Evolutionary conservation across 2,797 vertebrate genomes (phyloP), one percentile per base, ranked within the genome.

Genomic region (Apodemus agrarius): DNA sequence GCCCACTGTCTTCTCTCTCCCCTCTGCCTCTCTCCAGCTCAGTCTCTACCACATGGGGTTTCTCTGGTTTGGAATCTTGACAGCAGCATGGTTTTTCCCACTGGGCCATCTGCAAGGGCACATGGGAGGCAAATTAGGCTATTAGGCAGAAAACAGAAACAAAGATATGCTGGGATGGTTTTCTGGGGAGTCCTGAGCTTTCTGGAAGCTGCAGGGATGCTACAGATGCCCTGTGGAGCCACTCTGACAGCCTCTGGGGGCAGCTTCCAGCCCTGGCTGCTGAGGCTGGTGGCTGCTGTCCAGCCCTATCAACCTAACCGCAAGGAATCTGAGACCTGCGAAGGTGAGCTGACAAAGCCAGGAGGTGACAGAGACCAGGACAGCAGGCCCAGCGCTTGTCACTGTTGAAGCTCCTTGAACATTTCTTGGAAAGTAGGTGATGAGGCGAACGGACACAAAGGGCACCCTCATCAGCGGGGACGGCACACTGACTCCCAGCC

Each of bases 101-200:
- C 97, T 14, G 87, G 67, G 74, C 97, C 97, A 98, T 98, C 97
- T 98, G 95, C 92, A 94, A 49, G 63, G 37, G 78, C 93, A 89
- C 94, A 59, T 0, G 57, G 94, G 97, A 98, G 96, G 97, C 93
- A 98, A 98, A 96, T 93, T 88, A 93, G 95, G 88, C 96, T 97
- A 1, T 97, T 97, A 96, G 91, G 96, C 90, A 93, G 96, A 88
- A 95, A 97, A 74, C 74, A 83, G 94, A 97, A 96, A 96, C 92
- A 78, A 87, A 79, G 96, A 79, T 98, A 97, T 97, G 75, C 96
- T 6, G 0, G 94, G 96, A 95, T 78, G 46, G 76, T 96, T 97
- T 97, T 94, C 69, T 74, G 74, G 54, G 85, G 93, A 91, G 78
- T 59, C 90, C 83, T 0, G 0, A 3, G 22, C 96, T 97, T 97